Percentiles rank a stretch among this genome's conserved stretches.
Conservation (phyloP, 2,888 invertebrate species). For the Acrobasis consociella region DNA sequence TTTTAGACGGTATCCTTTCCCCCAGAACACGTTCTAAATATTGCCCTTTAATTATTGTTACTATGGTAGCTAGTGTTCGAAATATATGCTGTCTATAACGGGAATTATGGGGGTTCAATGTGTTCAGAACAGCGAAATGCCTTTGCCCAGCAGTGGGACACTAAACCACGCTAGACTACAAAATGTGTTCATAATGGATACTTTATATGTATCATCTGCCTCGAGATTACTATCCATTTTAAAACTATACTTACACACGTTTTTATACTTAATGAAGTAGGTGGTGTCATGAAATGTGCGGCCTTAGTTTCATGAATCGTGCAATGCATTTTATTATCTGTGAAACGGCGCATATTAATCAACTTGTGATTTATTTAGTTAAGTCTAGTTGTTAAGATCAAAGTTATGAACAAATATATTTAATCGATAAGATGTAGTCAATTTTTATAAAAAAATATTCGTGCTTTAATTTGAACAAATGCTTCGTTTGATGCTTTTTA, state of each 20-base stretch:
- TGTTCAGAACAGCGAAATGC: no score
- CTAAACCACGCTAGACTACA: no score
- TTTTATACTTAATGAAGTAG: constrained; percentile 2
- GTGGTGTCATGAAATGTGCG: constrained; percentile 5
- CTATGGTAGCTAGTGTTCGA: no score
- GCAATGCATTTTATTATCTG: constrained; percentile 13
- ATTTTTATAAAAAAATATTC: constrained; percentile 15
- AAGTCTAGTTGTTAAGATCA: constrained; percentile 14
- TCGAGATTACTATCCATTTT: constrained; percentile 11
- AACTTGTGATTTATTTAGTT: constrained; percentile 21
- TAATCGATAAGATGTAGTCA: constrained; percentile 21
- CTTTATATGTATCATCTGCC: constrained; percentile 1
- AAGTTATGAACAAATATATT: constrained; percentile 23
- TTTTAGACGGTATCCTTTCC: no score
- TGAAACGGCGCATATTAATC: constrained; percentile 6
- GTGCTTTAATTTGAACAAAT: constrained; percentile 3
- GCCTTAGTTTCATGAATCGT: not conserved
- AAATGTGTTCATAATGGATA: constrained; percentile 9
- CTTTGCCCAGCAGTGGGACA: no score
- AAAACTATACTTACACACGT: not conserved
- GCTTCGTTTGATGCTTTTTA: constrained; percentile 3
- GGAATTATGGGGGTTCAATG: no score
- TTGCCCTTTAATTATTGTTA: no score
- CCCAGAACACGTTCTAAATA: no score
- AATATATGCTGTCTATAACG: not conserved